Percentiles rank a stretch among this genome's conserved stretches.
Evolutionary conservation across 2,113 vertebrate genomes (phyloP).

Genomic region (Bufo gargarizans): DNA sequence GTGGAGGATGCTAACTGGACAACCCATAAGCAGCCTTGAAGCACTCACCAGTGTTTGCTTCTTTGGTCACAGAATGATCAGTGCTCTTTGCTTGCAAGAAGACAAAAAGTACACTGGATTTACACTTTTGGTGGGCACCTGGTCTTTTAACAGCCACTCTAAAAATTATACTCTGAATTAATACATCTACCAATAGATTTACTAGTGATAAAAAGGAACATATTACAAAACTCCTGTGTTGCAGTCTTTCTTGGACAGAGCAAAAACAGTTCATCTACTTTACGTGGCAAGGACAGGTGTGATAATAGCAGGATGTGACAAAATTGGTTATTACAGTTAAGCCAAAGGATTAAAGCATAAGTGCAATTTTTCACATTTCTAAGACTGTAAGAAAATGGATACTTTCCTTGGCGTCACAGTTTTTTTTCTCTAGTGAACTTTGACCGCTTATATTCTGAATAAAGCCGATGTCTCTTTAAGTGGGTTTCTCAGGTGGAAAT

Average conservation of each 20-base stretch:
- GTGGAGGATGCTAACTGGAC: no score
- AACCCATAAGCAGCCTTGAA: background rate
- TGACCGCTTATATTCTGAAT: background rate
- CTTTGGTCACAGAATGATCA: no score
- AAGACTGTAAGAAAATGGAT: background rate
- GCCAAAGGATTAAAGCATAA: background rate
- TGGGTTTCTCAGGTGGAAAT: background rate
- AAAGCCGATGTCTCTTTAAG: background rate
- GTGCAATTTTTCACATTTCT: conserved; percentile 8
- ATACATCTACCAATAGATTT: background rate
- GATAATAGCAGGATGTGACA: conserved; percentile 7
- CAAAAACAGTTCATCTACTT: background rate
- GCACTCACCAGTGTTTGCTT: no score
- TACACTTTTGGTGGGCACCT: background rate
- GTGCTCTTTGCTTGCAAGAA: background rate
- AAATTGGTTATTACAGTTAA: background rate
- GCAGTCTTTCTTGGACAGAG: background rate
- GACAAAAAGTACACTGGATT: background rate
- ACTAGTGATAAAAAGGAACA: background rate
- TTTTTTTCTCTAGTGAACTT: background rate
- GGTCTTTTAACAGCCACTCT: background rate
- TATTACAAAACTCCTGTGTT: background rate
- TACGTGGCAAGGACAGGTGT: background rate
- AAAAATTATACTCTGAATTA: background rate
- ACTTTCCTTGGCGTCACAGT: background rate